Evolutionary conservation across 2,797 vertebrate species (phyloP).

Genomic region (Cetoscarus ocellatus): DNA sequence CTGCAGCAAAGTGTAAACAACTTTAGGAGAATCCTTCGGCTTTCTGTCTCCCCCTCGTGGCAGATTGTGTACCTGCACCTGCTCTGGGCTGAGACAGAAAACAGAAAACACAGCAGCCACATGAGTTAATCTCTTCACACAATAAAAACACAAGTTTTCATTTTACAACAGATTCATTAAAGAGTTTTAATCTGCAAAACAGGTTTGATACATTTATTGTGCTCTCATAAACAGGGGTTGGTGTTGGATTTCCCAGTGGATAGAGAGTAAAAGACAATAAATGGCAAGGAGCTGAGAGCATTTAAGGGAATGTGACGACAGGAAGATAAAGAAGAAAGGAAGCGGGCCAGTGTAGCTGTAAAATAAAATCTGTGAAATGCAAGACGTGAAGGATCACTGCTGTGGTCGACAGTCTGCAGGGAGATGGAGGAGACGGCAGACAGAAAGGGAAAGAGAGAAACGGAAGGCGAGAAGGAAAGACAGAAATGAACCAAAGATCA

Average conservation of each 20-base stretch:
- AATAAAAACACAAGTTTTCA: constrained; percentile 6
- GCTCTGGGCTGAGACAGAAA: constrained; percentile 67
- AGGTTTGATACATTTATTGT: constrained; percentile 43
- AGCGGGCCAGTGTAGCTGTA: constrained; percentile 12
- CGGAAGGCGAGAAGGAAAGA: background rate
- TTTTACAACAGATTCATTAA: constrained; percentile 24
- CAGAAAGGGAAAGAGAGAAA: constrained; percentile 7
- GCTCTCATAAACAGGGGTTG: constrained; percentile 31
- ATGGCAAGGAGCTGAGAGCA: constrained; percentile 24
- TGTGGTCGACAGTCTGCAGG: constrained; percentile 18
- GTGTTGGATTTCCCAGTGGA: constrained; percentile 31
- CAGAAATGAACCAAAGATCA: background rate
- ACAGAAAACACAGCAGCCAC: constrained; percentile 41
- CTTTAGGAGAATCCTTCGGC: constrained; percentile 68
- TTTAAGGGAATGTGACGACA: constrained; percentile 23
- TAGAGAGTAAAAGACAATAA: background rate
- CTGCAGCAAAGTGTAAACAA: constrained; percentile 77
- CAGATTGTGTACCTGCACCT: constrained; percentile 77
- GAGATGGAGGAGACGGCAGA: constrained; percentile 14
- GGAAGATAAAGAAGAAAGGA: constrained; percentile 29
- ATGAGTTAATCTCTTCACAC: constrained; percentile 40
- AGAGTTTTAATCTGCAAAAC: constrained; percentile 30
- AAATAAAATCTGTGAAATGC: constrained; percentile 40
- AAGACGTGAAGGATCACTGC: constrained; percentile 29
- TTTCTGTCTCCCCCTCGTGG: constrained; percentile 74